Evolutionary conservation across 2,888 invertebrate species (phyloP).

Genomic region (Theristus sp.): DNA sequence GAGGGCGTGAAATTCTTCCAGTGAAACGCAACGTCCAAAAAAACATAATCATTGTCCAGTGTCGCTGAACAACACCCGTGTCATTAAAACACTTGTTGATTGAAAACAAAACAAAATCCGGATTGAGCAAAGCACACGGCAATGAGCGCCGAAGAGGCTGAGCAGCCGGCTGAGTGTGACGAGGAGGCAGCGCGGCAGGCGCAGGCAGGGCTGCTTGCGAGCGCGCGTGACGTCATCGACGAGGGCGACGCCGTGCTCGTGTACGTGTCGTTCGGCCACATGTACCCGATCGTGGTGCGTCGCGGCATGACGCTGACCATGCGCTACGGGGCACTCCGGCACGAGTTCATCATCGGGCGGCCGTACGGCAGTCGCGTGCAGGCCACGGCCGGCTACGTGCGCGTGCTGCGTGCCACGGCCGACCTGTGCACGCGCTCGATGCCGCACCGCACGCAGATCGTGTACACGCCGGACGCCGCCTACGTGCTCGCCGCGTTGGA

Average conservation of each 20-base stretch:
- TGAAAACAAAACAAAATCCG: neutral
- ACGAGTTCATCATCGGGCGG: constrained; percentile 61
- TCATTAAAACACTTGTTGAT: too few species aligned
- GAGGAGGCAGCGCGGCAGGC: too few species aligned
- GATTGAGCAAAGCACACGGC: neutral
- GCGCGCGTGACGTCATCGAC: constrained; percentile 38
- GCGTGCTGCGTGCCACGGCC: constrained; percentile 75
- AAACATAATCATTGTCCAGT: too few species aligned
- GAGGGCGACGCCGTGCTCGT: constrained; percentile 79
- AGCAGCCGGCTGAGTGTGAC: too few species aligned
- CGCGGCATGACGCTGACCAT: constrained; percentile 40
- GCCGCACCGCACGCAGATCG: constrained; percentile 85
- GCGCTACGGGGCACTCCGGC: constrained; percentile 69
- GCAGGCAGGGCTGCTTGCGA: too few species aligned
- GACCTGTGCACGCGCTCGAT: constrained; percentile 75
- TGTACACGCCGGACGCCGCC: constrained; percentile 89
- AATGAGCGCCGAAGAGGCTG: neutral
- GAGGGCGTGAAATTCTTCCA: constrained; percentile 93
- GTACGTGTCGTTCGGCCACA: constrained; percentile 60
- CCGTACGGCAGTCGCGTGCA: constrained; percentile 56
- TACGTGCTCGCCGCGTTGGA: constrained; percentile 75
- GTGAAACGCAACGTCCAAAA: too few species aligned
- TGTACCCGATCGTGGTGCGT: constrained; percentile 65
- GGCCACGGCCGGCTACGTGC: constrained; percentile 56
- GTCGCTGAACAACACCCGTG: too few species aligned